Evolutionary conservation across 2,888 invertebrate species (phyloP).

Genomic region (Chloroclystis v-ata): DNA sequence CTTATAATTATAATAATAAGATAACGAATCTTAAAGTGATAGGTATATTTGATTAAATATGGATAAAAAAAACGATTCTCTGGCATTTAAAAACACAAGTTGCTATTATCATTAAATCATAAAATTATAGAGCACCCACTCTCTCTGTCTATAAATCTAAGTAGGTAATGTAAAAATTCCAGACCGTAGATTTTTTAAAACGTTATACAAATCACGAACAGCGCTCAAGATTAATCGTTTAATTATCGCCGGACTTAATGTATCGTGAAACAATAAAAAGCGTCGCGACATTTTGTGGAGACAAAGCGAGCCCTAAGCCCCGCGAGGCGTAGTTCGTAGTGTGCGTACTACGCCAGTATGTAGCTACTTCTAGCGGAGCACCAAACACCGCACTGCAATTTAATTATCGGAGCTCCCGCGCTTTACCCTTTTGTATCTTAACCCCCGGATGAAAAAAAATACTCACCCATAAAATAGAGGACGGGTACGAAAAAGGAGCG

Average conservation of each 20-base stretch:
- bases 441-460: conserved; percentile 76
- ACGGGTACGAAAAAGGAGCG: conserved; percentile 78
- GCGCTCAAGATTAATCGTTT: conserved; percentile 46
- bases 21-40: too few species aligned
- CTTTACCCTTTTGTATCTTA: conserved; percentile 79
- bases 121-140: too few species aligned
- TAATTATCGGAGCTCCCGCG: conserved; percentile 74
- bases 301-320: conserved; percentile 8
- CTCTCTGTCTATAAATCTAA: too few species aligned
- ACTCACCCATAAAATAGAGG: conserved; percentile 78
- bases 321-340: neutral
- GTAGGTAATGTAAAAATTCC: neutral
- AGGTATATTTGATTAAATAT: too few species aligned
- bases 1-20: too few species aligned
- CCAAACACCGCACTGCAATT: conserved; percentile 65
- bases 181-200: conserved; percentile 8
- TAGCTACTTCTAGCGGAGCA: conserved; percentile 1
- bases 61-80: too few species aligned
- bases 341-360: neutral
- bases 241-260: conserved; percentile 53
- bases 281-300: conserved; percentile 25
- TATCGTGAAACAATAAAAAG: conserved; percentile 43
- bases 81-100: too few species aligned
- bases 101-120: too few species aligned
- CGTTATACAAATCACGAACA: conserved; percentile 32